Base-by-base conservation (phyloP, 2,888 invertebrate genomes). In the Agapetus fuscipes region DNA sequence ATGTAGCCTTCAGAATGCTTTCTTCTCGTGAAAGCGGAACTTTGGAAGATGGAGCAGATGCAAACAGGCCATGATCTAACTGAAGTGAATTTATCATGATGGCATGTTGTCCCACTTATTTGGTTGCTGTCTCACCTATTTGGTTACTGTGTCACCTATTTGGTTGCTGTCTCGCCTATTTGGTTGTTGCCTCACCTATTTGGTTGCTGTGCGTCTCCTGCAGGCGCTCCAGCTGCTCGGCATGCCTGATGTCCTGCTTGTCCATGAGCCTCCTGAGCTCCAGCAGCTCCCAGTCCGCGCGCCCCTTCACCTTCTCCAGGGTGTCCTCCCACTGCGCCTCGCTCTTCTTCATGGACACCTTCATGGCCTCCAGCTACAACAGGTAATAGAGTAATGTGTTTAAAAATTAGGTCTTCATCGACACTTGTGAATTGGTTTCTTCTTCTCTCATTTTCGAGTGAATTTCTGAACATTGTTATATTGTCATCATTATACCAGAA, bases 231-330 rank as follows among this genome's bases (percentile, higher is more conserved):
- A 81, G 68, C 50, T 80, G 76, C 45, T 82, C 82, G 31, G 81
- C 78, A 57, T 85, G 82, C 5, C 71, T 71, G 59, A 81, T 78
- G 53, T 83, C 84, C 39, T 83, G 75, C 59, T 82, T 82, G 54
- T 80, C 78, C 56, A 85, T 67, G 39, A 83, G 71, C 50, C 77
- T 66, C 31, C 85, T 64, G 34, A 83, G 66, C 53, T 85, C 83
- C 53, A 81, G 61, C 31, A 79, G 65, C 53, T 81, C 78, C 60
- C 76, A 70, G 57, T 83, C 83, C 0, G 81, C 76, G 47, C 74
- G 75, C 41, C 78, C 74, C 56, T 76, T 72, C 0, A 75, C 71
- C 32, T 71, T 71, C 0, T 75, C 65, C 31, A 81, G 59, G 37
- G 78, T 78, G 0, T 51, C 53, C 34, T 66, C 64, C 49, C 60